A percentile compares a stretch with the other conserved stretches of the same genome.
Conservation (phyloP, 1,140 invertebrate species). For the Eueides isabella region DNA sequence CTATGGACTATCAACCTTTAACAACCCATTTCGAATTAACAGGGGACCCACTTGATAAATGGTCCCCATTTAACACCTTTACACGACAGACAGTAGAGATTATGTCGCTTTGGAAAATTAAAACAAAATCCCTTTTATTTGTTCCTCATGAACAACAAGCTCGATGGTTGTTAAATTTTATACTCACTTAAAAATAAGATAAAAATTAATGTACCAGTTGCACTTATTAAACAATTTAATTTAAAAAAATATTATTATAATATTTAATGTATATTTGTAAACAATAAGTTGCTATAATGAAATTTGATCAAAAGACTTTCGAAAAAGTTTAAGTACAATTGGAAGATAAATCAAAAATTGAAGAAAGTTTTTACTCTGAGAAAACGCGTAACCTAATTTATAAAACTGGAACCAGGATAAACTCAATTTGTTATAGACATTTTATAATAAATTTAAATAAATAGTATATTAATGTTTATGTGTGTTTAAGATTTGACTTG, state of each 20-base stretch:
- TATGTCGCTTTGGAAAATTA: conserved; percentile 14
- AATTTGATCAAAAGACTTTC: not conserved
- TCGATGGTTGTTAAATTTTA: not conserved
- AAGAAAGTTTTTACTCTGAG: not conserved
- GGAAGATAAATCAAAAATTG: not conserved
- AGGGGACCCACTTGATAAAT: conserved; percentile 11
- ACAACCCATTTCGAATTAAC: not conserved
- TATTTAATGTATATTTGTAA: not conserved
- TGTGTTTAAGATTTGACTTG: too few relatives aligned
- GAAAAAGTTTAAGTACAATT: not conserved
- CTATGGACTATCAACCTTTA: not conserved
- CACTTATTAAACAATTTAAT: not conserved
- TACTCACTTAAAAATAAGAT: not conserved
- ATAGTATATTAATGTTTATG: too few relatives aligned
- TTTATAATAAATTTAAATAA: not conserved
- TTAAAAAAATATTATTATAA: not conserved
- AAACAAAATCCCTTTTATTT: not conserved
- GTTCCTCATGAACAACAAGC: not conserved
- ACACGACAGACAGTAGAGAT: conserved; percentile 16
- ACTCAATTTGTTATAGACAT: not conserved
- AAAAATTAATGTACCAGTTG: not conserved
- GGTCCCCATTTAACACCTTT: conserved; percentile 23
- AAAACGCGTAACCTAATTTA: not conserved
- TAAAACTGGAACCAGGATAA: not conserved
- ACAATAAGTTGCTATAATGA: not conserved